Base-by-base conservation (phyloP, 2,888 invertebrate genomes). In the Cetonia aurata region DNA sequence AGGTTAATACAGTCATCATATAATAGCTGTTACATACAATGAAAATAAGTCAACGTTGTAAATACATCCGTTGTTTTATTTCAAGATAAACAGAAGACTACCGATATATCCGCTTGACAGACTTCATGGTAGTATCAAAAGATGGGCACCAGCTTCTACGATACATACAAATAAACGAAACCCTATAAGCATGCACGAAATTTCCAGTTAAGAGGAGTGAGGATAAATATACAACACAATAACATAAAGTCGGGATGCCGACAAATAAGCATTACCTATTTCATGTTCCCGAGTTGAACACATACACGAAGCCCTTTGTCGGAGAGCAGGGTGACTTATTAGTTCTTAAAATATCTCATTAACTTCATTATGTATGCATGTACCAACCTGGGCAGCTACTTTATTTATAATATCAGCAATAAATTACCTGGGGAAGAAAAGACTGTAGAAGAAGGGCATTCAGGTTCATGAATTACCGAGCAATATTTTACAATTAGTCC, bases 401-500 rank as follows among this genome's bases (percentile, higher is more conserved):
- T 57, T 56, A 67, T 48, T 67, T 67, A 41, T 65, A 37, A 67
- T 67, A 44, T 69, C 25, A 50, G 50, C 52, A 59, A 50, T 69
- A 69, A 69, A 69, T 69, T 50, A 50, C 59, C 59, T 25, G 59
- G 59, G 59, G 52, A 69, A 57, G 15, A 37, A 37, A 19, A 2
- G 31, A 6, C 33, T 50, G 62, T 44, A 31, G 25, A 10, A 19
- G 33, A 19, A 65, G 50, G 50, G 50, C 62, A 25, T 60, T 50
- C 19, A 59, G 62, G 65, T 67, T 62, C 52, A 71, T 37, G 65
- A 73, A 73, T 73, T 71, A 69, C 65, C 10, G 52, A 69, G 72
- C 66, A 69, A 73, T 73, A 73, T 69, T 73, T 73, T 66, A 71
- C 60, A 69, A 73, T 73, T 70, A 71, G 66, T 53, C 33, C 31